Percentiles rank a stretch among this genome's conserved stretches.
Evolutionary conservation across 2,888 invertebrate genomes (phyloP).

Genomic region (Acleris cristana): DNA sequence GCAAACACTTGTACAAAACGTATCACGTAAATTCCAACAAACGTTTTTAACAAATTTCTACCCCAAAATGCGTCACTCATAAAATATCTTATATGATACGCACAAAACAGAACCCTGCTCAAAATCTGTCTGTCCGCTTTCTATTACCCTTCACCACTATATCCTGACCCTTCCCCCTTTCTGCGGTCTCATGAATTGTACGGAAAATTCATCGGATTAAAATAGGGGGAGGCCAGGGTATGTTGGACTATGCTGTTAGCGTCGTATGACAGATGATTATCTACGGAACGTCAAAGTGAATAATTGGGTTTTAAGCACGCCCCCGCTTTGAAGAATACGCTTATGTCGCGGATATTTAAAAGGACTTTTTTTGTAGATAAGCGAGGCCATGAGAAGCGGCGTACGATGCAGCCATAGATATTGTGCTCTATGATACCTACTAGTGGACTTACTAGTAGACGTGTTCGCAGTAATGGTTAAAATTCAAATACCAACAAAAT

Average conservation of each 20-base stretch:
- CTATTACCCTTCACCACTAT: constrained; percentile 57
- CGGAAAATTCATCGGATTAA: constrained; percentile 5
- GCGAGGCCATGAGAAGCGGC: too few relatives aligned
- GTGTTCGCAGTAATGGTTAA: too few relatives aligned
- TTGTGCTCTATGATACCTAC: too few relatives aligned
- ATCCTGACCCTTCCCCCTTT: constrained; percentile 44
- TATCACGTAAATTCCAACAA: too few relatives aligned
- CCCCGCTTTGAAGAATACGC: constrained; percentile 50
- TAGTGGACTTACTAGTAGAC: too few relatives aligned
- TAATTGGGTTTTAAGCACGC: constrained; percentile 78
- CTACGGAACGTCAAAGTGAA: constrained; percentile 81
- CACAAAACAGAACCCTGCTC: constrained; percentile 68
- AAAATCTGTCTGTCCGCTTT: constrained; percentile 65
- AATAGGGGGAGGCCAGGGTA: constrained; percentile 53
- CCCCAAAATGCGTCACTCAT: constrained; percentile 35
- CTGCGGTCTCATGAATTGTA: not conserved
- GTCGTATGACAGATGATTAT: constrained; percentile 82
- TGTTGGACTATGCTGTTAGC: constrained; percentile 61
- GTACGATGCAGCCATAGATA: too few relatives aligned
- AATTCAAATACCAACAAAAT: too few relatives aligned
- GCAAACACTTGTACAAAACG: too few relatives aligned
- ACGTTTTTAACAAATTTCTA: not conserved
- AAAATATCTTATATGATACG: constrained; percentile 69
- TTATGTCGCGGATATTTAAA: constrained; percentile 9
- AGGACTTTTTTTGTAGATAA: not conserved